These are phyloP conservation scores for Hirtodrosophila trivittata DNA, from an alignment of 2,888 invertebrate genomes.

Conservation along the genomic window DNA sequence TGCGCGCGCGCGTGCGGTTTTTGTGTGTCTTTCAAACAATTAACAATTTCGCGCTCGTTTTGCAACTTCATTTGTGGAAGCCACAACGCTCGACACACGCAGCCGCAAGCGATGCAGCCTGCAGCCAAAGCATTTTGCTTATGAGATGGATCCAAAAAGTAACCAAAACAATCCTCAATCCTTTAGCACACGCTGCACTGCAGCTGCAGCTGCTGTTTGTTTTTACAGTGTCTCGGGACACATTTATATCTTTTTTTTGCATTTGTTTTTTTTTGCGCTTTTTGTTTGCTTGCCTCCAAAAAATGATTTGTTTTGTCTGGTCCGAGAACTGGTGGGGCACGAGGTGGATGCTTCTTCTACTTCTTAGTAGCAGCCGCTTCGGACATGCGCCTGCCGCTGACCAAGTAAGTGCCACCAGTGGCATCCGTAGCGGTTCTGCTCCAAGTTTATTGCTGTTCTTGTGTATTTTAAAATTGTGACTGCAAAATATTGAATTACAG, in stretches of 20 bases:
- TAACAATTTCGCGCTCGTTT: conserved; percentile 64
- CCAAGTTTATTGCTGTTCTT: conserved; percentile 7
- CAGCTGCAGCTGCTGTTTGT: conserved; percentile 58
- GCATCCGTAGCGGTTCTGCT: neutral
- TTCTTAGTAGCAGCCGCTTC: conserved; percentile 5
- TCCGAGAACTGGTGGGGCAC: conserved; percentile 28
- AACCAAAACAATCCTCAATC: conserved; percentile 57
- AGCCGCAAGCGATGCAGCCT: conserved; percentile 62
- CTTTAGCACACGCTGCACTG: conserved; percentile 14
- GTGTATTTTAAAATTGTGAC: conserved; percentile 24
- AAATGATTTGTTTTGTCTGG: conserved; percentile 79
- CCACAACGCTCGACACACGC: conserved; percentile 17
- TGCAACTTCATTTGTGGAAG: conserved; percentile 31
- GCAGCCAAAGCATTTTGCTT: conserved; percentile 51
- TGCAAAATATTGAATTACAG: conserved; percentile 43
- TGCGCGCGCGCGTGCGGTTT: conserved; percentile 37
- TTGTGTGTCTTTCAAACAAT: conserved; percentile 53
- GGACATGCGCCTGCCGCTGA: conserved; percentile 46
- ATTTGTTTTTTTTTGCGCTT: conserved; percentile 23
- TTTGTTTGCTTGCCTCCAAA: conserved; percentile 41
- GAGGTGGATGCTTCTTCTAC: conserved; percentile 14
- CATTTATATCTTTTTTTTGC: conserved; percentile 28
- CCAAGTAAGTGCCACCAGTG: neutral
- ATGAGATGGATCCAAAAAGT: conserved; percentile 83
- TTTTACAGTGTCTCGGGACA: conserved; percentile 56